These are phyloP conservation scores for Chaetops frenatus DNA, from an alignment of 2,113 vertebrate genomes.

Conservation along the genomic window DNA sequence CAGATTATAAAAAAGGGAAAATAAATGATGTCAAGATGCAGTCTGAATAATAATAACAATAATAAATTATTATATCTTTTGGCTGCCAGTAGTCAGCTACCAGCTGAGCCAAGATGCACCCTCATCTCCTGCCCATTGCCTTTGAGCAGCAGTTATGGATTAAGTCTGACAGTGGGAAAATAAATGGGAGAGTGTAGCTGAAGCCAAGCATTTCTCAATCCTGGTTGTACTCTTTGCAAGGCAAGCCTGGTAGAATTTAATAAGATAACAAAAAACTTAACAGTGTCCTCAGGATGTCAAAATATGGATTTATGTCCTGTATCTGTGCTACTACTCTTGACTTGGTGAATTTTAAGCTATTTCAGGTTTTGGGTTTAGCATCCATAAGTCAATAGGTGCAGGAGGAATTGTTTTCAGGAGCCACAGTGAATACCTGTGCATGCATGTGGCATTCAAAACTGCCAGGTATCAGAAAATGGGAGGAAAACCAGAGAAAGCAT, in stretches of 20 bases:
- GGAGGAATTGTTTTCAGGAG: background rate
- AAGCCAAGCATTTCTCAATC: conserved; percentile 51
- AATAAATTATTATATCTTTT: background rate
- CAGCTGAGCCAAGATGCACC: conserved; percentile 11
- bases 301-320: conserved; percentile 24
- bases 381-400: background rate
- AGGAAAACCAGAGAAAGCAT: background rate
- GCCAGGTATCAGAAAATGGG: background rate
- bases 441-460: background rate
- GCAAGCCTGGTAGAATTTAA: conserved; percentile 35
- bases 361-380: background rate
- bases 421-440: background rate
- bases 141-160: conserved; percentile 46
- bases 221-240: conserved; percentile 4
- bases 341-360: conserved; percentile 14
- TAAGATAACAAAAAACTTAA: conserved; percentile 50
- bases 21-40: background rate
- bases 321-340: background rate
- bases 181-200: conserved; percentile 34
- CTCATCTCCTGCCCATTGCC: conserved; percentile 1
- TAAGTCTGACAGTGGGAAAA: conserved; percentile 51
- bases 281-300: conserved; percentile 20
- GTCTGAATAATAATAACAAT: background rate
- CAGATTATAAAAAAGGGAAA: background rate
- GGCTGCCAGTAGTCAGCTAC: background rate